phyloP scores from a whole-genome alignment of 2,113 vertebrate genomes.

The Myrmecobius fasciatus region DNA sequence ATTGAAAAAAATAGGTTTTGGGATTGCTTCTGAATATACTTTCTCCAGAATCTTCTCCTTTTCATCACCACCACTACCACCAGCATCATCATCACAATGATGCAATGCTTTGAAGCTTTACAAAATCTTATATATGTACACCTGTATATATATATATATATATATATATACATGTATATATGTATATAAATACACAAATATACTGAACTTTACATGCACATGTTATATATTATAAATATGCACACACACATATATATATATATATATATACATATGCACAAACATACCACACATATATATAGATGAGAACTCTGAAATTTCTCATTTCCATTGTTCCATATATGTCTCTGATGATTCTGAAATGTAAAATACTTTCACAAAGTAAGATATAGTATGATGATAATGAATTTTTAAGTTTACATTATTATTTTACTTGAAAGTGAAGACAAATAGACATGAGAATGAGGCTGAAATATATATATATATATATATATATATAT shows the following conservation, averaged over 20 bases:
- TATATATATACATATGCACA: no score
- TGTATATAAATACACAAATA: no score
- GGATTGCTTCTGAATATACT: conserved; percentile 50
- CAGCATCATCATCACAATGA: neutral
- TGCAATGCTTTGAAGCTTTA: neutral
- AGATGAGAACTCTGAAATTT: conserved; percentile 23
- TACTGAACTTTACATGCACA: no score
- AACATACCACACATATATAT: no score
- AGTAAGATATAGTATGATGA: neutral
- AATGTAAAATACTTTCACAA: neutral
- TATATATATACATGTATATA: no score
- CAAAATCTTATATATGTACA: neutral
- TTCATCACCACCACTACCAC: neutral
- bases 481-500: no score
- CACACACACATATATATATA: no score
- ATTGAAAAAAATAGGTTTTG: conserved; percentile 37
- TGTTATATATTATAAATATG: no score
- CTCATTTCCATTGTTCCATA: conserved; percentile 44
- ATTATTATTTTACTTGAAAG: neutral
- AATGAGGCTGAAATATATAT: neutral
- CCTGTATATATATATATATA: no score
- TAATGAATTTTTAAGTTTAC: neutral
- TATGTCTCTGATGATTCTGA: conserved; percentile 36
- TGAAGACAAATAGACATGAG: neutral
- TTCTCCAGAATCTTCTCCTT: conserved; percentile 41